These are phyloP conservation scores for Tragelaphus scriptus DNA, from an alignment of 2,113 vertebrate species.

Conservation along the genomic window DNA sequence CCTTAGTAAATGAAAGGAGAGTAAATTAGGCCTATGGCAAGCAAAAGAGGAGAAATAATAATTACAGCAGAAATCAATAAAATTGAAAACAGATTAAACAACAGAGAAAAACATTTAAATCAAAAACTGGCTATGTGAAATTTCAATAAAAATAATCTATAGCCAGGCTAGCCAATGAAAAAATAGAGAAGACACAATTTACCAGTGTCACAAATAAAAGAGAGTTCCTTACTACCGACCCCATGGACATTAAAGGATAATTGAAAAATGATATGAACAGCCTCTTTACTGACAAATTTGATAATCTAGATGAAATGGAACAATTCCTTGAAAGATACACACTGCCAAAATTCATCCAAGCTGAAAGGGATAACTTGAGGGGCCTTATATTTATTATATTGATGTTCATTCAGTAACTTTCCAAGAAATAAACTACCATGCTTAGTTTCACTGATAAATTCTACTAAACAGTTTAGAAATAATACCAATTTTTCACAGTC, in stretches of 20 bases:
- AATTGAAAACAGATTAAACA: background rate
- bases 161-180: background rate
- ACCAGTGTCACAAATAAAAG: background rate
- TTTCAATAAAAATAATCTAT: background rate
- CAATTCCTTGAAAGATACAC: background rate
- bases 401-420: background rate
- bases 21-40: background rate
- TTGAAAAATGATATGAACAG: background rate
- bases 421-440: background rate
- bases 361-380: background rate
- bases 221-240: background rate
- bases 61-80: background rate
- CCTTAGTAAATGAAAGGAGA: background rate
- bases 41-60: background rate
- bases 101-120: background rate
- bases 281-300: background rate
- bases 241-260: background rate
- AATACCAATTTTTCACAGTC: background rate
- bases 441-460: background rate
- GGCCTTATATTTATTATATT: background rate
- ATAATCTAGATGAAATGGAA: background rate
- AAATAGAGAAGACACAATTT: background rate
- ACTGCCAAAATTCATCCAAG: background rate
- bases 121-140: background rate
- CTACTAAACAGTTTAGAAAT: background rate